Percentiles rank a stretch among this genome's conserved stretches.
phyloP scores from a whole-genome alignment of 2,113 vertebrate species.

The Ia io region DNA sequence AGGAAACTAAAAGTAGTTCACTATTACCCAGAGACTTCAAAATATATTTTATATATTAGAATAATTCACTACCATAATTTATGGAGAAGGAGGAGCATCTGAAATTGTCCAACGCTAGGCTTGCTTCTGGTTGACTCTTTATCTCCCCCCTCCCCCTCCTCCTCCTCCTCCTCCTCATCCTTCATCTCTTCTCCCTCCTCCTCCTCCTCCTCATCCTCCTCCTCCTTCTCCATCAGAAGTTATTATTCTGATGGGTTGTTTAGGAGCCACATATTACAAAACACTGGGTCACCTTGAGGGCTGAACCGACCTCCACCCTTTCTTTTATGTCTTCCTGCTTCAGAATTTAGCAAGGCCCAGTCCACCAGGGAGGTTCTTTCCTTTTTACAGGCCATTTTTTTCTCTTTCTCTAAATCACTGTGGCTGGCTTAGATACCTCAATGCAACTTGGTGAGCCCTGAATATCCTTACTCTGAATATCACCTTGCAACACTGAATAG shows the following conservation, averaged over 20 bases:
- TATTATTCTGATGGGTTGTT: not conserved
- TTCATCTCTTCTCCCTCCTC: too few species aligned
- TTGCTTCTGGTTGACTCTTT: not conserved
- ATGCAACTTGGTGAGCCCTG: accelerated
- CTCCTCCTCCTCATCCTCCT: too few species aligned
- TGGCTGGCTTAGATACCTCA: accelerated
- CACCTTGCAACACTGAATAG: not conserved
- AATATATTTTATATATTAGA: not conserved
- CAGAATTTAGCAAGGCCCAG: not conserved
- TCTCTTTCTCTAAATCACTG: not conserved
- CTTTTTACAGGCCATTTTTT: too few species aligned
- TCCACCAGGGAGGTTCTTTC: not conserved
- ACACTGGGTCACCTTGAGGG: not conserved
- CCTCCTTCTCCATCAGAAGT: not conserved
- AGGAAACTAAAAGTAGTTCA: not conserved
- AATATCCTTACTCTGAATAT: not conserved
- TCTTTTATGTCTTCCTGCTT: not conserved
- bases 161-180: too few species aligned
- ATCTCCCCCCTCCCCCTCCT: too few species aligned
- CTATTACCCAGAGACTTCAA: not conserved
- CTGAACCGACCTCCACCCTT: not conserved
- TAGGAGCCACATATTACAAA: not conserved
- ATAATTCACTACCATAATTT: not conserved
- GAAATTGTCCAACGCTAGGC: not conserved
- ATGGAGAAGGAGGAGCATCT: not conserved